These are phyloP conservation scores for Sarcophilus harrisii DNA, from an alignment of 2,797 vertebrate species.

Conservation along the genomic window DNA sequence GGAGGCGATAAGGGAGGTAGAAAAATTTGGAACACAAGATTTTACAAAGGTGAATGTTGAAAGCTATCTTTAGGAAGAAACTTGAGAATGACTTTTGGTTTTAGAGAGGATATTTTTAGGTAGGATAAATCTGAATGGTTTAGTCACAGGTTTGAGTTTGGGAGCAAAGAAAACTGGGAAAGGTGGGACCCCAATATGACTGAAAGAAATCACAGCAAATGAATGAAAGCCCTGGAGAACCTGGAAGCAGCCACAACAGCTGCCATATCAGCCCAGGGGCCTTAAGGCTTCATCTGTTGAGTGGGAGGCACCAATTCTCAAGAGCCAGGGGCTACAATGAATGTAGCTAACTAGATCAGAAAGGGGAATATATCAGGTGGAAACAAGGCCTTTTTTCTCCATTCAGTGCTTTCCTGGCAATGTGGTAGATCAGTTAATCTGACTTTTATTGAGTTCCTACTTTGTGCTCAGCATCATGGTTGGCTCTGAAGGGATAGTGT, in stretches of 20 bases:
- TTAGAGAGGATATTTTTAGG: background rate
- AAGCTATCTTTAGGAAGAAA: background rate
- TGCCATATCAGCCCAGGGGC: background rate
- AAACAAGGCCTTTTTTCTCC: background rate
- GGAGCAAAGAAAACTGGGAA: background rate
- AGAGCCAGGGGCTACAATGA: background rate
- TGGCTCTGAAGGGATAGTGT: background rate
- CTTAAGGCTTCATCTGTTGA: background rate
- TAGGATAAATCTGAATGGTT: background rate
- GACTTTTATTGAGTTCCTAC: background rate
- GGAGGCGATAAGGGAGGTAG: too few species aligned
- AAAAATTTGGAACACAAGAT: too few species aligned
- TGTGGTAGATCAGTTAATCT: background rate
- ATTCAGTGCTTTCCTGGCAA: background rate
- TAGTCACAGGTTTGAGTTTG: background rate
- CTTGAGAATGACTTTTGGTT: background rate
- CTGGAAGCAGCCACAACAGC: background rate
- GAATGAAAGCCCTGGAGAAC: background rate
- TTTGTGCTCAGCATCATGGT: background rate
- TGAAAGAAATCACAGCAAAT: background rate
- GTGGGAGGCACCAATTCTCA: background rate
- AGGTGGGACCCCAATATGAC: background rate
- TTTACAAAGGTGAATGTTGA: too few species aligned
- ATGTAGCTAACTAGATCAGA: background rate
- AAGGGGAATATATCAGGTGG: background rate